These are phyloP conservation scores for Trypoxylon attenuatum DNA, from an alignment of 2,888 invertebrate genomes.

Conservation along the genomic window DNA sequence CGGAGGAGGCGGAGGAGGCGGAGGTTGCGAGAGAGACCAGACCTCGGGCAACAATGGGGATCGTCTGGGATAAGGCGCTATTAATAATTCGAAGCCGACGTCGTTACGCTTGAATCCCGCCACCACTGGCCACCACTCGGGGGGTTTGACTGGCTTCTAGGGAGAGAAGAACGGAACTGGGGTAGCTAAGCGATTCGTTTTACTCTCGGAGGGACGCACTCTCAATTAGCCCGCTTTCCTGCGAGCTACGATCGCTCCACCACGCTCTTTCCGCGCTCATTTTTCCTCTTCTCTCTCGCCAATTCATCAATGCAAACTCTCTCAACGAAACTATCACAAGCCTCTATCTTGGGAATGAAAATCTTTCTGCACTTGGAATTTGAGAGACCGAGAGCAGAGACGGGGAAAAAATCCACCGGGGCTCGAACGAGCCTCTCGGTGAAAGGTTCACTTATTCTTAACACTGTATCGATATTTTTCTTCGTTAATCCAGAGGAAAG, in stretches of 20 bases:
- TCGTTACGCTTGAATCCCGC: conserved; percentile 49
- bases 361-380: too few relatives aligned
- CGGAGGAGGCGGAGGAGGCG: conserved; percentile 29
- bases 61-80: conserved; percentile 46
- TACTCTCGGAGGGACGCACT: conserved; percentile 45
- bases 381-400: too few relatives aligned
- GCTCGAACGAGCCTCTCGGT: too few relatives aligned
- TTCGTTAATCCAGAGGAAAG: not conserved
- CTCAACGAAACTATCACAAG: too few relatives aligned
- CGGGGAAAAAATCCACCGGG: too few relatives aligned
- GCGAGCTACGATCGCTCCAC: conserved; percentile 19
- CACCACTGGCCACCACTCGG: conserved; percentile 10
- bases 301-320: not conserved
- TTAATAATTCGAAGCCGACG: conserved; percentile 54
- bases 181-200: conserved; percentile 54
- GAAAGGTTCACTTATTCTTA: too few relatives aligned
- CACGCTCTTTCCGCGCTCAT: not conserved
- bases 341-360: too few relatives aligned
- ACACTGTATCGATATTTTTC: not conserved
- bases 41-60: conserved; percentile 43
- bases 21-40: conserved; percentile 26
- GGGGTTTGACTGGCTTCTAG: conserved; percentile 17
- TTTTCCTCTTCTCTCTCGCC: not conserved
- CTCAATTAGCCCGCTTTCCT: conserved; percentile 54
- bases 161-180: conserved; percentile 27